phyloP scores from a whole-genome alignment of 2,113 vertebrate species.

The Prinia subflava region DNA sequence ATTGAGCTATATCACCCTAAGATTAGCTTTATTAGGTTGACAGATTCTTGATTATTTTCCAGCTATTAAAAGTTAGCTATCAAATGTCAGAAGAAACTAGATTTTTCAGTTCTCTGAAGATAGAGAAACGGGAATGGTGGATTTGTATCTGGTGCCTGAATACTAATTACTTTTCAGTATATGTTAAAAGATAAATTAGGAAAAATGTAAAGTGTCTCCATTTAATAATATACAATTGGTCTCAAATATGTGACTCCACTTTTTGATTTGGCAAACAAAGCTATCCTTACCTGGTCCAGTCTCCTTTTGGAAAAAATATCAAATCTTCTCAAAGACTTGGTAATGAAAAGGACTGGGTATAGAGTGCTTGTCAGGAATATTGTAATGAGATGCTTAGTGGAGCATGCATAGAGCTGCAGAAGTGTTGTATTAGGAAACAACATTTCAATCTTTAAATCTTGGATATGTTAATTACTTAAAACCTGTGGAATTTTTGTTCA shows the following conservation, averaged over 20 bases:
- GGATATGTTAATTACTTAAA: slow-evolving; percentile 34
- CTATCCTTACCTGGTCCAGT: background rate
- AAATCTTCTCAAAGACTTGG: background rate
- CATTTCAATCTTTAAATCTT: slow-evolving; percentile 23
- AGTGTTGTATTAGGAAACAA: background rate
- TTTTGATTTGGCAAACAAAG: slow-evolving; percentile 19
- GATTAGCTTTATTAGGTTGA: background rate
- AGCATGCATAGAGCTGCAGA: slow-evolving; percentile 5
- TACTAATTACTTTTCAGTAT: background rate
- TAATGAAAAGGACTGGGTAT: background rate
- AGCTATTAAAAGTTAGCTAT: background rate
- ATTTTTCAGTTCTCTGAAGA: background rate
- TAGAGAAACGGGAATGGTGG: background rate
- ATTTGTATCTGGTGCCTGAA: background rate
- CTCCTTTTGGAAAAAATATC: background rate
- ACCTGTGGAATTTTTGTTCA: slow-evolving; percentile 1
- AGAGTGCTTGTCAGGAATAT: slow-evolving; percentile 5
- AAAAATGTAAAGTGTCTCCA: background rate
- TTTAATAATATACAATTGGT: background rate
- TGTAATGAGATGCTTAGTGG: slow-evolving; percentile 1
- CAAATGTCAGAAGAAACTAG: background rate
- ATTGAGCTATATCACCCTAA: background rate
- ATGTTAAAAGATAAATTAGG: background rate
- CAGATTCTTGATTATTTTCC: background rate
- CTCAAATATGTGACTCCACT: background rate